Percentiles rank a stretch among this genome's conserved stretches.
Conservation (phyloP, 2,797 vertebrate genomes). For the Tokudaia tokunoshimensis region DNA sequence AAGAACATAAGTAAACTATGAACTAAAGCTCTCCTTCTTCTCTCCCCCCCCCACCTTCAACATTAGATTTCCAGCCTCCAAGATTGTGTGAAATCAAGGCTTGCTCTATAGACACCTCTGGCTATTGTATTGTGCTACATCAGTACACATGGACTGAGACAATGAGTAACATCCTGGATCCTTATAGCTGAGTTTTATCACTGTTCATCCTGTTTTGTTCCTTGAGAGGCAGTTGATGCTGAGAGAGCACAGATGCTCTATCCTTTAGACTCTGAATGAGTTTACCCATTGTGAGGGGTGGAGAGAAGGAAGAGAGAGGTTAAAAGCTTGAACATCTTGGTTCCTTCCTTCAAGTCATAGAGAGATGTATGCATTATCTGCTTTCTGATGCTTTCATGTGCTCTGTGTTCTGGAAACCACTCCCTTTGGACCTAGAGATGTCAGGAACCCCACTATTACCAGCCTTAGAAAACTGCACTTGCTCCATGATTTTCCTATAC, state of each 20-base stretch:
- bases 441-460: neutral
- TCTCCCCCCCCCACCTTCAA: neutral
- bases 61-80: neutral
- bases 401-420: neutral
- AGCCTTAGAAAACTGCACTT: neutral
- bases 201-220: neutral
- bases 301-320: neutral
- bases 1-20: neutral
- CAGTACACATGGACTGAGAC: neutral
- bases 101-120: neutral
- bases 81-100: neutral
- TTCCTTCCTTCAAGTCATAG: neutral
- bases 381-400: neutral
- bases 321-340: neutral
- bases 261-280: slow-evolving; percentile 18
- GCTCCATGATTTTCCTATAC: neutral
- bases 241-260: slow-evolving; percentile 21
- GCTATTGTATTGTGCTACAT: neutral
- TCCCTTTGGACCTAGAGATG: neutral
- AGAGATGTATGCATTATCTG: neutral
- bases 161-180: neutral
- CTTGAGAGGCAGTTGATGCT: neutral
- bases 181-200: neutral
- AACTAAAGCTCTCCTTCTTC: neutral
- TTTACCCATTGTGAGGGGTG: neutral